Base-by-base conservation (phyloP, 2,888 invertebrate species). In the Drosophila bunnanda region DNA sequence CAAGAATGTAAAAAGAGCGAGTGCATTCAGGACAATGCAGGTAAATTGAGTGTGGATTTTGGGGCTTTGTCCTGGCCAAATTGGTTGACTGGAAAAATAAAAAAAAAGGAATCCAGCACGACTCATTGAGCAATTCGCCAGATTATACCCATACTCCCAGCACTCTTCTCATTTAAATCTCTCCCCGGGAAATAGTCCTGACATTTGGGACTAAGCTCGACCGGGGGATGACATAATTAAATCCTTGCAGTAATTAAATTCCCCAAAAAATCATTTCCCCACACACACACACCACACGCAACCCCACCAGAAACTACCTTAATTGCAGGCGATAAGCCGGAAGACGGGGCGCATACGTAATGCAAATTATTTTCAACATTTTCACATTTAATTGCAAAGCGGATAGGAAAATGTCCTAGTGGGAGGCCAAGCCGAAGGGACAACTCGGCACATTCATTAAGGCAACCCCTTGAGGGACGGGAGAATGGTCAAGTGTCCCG, bases 211-310 rank as follows among this genome's bases (percentile, higher is more conserved):
- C 61, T 39, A 64, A 55, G 66, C 53, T 46, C 39, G 20, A n/a
- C 20, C 30, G 32, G 61, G 61, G 69, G 68, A 85, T 85, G 87
- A 87, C 85, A 91, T 91, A 91, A 91, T 91, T 91, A 91, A 91
- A 91, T 91, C 91, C 90, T 88, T 89, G 90, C 91, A 89, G 91
- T 90, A 91, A 91, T 91, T 83, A 87, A 83, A 83, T 83, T 83
- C 82, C 74, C 78, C 84, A 78, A 78, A 79, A 77, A 88, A 80
- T 58, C 62, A 62, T 58, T 57, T 38, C 57, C 44, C 58, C 44
- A 48, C 78, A 87, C 70, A 82, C 82, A 84, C 76, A 78, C 25
- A 25, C 2, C 82, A 84, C 76, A 78, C 25, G 15, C 2, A 43
- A 86, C 69, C 82, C 80, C 69, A 71, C 32, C 67, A 56, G 43